Evolutionary conservation across 2,797 vertebrate species (phyloP).

Genomic region (Syndactyla subalaris): DNA sequence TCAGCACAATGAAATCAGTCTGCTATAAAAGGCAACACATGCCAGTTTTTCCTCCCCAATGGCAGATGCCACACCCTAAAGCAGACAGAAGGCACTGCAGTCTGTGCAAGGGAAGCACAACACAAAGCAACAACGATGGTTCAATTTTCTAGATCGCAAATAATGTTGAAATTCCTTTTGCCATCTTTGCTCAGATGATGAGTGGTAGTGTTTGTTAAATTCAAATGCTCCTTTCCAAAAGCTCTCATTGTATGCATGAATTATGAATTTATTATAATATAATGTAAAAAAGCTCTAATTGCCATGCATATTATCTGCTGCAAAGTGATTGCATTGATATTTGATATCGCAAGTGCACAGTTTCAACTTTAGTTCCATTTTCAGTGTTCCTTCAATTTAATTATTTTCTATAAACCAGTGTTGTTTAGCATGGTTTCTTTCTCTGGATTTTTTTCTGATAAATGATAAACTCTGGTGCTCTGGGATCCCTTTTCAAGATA

Average conservation of each 20-base stretch:
- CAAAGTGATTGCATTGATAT: constrained; percentile 40
- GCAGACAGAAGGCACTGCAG: constrained; percentile 79
- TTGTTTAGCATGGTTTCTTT: neutral
- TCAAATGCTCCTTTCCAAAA: constrained; percentile 47
- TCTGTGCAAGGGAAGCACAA: constrained; percentile 69
- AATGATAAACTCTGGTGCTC: neutral
- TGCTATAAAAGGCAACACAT: constrained; percentile 74
- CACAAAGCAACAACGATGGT: constrained; percentile 74
- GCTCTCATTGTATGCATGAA: constrained; percentile 32
- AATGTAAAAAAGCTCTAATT: constrained; percentile 57
- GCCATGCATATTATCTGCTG: constrained; percentile 16
- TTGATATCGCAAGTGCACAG: neutral
- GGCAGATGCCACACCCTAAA: constrained; percentile 81
- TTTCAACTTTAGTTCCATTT: neutral
- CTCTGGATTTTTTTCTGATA: neutral
- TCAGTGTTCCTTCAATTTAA: neutral
- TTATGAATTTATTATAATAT: constrained; percentile 57
- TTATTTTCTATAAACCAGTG: neutral
- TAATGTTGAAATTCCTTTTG: constrained; percentile 56
- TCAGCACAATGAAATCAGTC: constrained; percentile 75
- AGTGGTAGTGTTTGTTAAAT: constrained; percentile 26
- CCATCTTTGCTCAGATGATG: constrained; percentile 55
- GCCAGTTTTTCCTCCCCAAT: constrained; percentile 75
- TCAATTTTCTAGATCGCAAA: constrained; percentile 55
- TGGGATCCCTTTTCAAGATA: neutral